Evolutionary conservation across 2,113 vertebrate genomes (phyloP).

Genomic region (Melanostigma gelatinosum): DNA sequence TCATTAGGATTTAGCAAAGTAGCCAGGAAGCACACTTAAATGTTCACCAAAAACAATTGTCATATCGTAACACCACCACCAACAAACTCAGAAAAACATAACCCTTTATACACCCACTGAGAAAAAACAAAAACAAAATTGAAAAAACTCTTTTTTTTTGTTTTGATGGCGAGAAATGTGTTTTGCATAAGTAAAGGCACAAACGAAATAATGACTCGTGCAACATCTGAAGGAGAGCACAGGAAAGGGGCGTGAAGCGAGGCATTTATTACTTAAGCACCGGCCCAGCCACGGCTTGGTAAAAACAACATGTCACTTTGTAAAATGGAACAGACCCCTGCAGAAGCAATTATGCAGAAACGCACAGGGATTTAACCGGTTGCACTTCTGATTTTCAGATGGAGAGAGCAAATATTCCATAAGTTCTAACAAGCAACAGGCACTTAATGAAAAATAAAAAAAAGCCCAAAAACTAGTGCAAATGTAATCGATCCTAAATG

Average conservation of each 20-base stretch:
- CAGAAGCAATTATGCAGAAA: constrained; percentile 67
- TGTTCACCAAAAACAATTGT: constrained; percentile 23
- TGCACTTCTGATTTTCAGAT: constrained; percentile 39
- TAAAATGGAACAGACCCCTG: constrained; percentile 45
- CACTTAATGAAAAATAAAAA: neutral
- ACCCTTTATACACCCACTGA: constrained; percentile 18
- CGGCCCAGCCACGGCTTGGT: constrained; percentile 8
- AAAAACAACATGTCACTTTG: constrained; percentile 57
- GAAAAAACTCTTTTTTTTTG: constrained; percentile 1
- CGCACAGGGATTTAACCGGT: constrained; percentile 44
- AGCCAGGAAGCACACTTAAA: neutral
- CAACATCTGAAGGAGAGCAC: constrained; percentile 11
- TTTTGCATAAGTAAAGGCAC: constrained; percentile 40
- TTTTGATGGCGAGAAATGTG: constrained; percentile 19
- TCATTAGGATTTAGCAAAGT: constrained; percentile 47
- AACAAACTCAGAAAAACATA: constrained; percentile 13
- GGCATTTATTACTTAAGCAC: constrained; percentile 49
- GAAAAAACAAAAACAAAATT: neutral
- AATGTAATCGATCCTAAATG: neutral
- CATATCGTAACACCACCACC: neutral
- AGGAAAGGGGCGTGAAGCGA: constrained; percentile 20
- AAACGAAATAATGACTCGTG: constrained; percentile 48
- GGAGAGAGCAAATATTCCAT: constrained; percentile 11
- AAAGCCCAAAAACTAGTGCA: neutral
- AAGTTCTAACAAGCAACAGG: constrained; percentile 39